These are phyloP conservation scores for Lysiphlebus fabarum DNA, from an alignment of 1,140 invertebrate species.

Conservation along the genomic window DNA sequence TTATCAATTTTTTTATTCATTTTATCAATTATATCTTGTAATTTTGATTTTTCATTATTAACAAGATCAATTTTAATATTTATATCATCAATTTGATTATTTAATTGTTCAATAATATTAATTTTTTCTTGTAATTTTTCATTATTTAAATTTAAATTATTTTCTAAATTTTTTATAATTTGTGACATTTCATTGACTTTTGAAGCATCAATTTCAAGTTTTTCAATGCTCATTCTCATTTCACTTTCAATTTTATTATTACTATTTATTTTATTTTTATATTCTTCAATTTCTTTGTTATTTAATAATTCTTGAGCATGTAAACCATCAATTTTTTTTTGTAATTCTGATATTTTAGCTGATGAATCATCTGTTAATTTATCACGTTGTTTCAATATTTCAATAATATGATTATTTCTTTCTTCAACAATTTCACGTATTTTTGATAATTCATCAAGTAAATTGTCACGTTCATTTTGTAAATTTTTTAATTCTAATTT, in stretches of 20 bases:
- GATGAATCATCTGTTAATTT: constrained; percentile 14
- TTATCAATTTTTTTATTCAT: neutral
- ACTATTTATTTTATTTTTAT: constrained; percentile 25
- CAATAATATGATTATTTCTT: constrained; percentile 35
- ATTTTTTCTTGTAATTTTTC: neutral
- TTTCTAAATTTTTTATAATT: constrained; percentile 25
- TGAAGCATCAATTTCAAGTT: constrained; percentile 11
- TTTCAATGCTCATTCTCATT: constrained; percentile 22
- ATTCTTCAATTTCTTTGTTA: constrained; percentile 24
- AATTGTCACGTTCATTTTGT: constrained; percentile 26
- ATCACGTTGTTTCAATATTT: constrained; percentile 31
- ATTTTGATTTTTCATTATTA: neutral
- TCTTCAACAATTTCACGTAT: constrained; percentile 26
- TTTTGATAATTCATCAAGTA: constrained; percentile 31
- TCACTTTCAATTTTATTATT: constrained; percentile 22
- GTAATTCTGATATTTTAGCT: constrained; percentile 20
- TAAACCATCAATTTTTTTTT: constrained; percentile 27
- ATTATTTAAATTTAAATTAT: constrained; percentile 4
- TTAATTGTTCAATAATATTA: neutral
- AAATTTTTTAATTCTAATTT: constrained; percentile 32
- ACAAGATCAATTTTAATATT: neutral
- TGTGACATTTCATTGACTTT: neutral
- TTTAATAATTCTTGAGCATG: constrained; percentile 22
- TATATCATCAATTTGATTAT: neutral
- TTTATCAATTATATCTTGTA: constrained; percentile 1